Evolutionary conservation across 2,888 invertebrate genomes (phyloP).

Genomic region (Dolichomitus sp.): DNA sequence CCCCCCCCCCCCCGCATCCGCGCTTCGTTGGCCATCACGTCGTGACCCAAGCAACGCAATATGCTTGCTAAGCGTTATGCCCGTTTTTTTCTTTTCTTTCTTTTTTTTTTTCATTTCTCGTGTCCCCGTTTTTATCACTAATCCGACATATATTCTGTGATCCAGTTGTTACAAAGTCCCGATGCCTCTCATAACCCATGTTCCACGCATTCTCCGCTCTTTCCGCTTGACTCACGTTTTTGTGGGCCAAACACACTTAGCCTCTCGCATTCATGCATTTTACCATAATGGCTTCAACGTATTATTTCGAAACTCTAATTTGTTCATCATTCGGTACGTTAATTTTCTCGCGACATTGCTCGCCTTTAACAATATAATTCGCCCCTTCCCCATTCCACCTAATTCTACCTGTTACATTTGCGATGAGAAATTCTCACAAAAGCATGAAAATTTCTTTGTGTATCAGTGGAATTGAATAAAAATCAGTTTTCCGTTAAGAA

Average conservation of each 20-base stretch:
- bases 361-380: neutral
- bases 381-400: neutral
- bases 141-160: slow-evolving; percentile 8
- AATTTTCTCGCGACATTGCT: neutral
- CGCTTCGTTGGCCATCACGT: slow-evolving; percentile 64
- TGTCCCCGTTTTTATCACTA: slow-evolving; percentile 35
- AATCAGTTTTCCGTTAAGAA: neutral
- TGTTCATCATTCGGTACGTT: slow-evolving; percentile 24
- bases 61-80: slow-evolving; percentile 71
- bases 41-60: slow-evolving; percentile 72
- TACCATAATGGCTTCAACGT: slow-evolving; percentile 54
- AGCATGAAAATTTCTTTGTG: neutral
- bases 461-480: neutral
- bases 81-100: neutral
- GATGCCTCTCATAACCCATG: slow-evolving; percentile 12
- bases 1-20: slow-evolving; percentile 44
- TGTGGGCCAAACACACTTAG: neutral
- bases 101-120: slow-evolving; percentile 10
- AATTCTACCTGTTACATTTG: slow-evolving; percentile 20
- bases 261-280: slow-evolving; percentile 15
- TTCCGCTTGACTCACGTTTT: slow-evolving; percentile 2
- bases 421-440: neutral
- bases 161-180: slow-evolving; percentile 13
- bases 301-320: slow-evolving; percentile 69
- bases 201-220: neutral